Evolutionary conservation across 2,797 vertebrate genomes (phyloP), one percentile per base, ranked within the genome.

Genomic region (Microcaecilia unicolor): DNA sequence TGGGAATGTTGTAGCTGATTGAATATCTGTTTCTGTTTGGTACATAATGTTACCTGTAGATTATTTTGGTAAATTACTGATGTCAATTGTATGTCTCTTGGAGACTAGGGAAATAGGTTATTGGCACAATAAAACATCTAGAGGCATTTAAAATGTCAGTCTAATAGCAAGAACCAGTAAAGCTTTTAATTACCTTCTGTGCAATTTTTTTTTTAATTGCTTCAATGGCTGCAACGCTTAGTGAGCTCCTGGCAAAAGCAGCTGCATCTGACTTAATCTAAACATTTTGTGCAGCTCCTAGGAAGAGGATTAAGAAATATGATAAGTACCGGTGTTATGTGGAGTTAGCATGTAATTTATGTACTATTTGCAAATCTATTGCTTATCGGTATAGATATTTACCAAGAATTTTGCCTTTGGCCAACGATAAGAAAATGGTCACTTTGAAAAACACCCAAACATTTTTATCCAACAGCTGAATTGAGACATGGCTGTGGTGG

Each of bases 171-270:
- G 87, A 98, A 91, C 83, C 92, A 93, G 87, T 91, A 96, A 94
- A 90, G 88, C 92, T 92, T 98, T 97, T 97, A 98, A 97, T 97
- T 98, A 90, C 92, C 93, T 92, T 98, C 93, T 97, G 93, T 97
- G 91, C 90, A 89, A 90, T 91, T 91, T 90, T 89, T 80, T n/a
- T 67, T 80, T 77, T 74, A 83, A 84, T 84, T 84, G 78, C 78
- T 80, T 81, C 31, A 17, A 75, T 78, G 78, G 72, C 61, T 83
- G 61, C 52, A 76, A 70, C 34, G 51, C 63, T 78, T 74, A 75
- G 74, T 67, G 71, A 76, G 68, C 63, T 75, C 67, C 75, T 79
- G 75, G 78, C 71, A 78, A 71, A n/a, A 78, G 67, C 74, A 80
- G 71, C 66, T 84, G 75, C 70, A 78, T 63, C 67, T 71, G 67